Evolutionary conservation across 2,888 invertebrate genomes (phyloP).

Genomic region (Drosophila robusta): DNA sequence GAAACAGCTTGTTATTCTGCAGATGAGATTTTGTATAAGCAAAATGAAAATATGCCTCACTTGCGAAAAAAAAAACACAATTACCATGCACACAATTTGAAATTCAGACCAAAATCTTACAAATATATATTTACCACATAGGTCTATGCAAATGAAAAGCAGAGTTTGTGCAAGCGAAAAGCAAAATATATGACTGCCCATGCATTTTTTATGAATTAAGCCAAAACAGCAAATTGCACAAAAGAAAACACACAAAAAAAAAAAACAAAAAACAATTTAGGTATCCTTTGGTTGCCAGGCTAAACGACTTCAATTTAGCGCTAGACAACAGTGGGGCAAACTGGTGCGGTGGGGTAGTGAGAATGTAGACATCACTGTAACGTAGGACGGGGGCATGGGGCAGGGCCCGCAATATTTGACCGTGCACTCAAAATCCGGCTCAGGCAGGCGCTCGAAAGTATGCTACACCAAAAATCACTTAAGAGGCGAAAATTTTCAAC

Average conservation of each 20-base stretch:
- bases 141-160: slow-evolving; percentile 1
- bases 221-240: slow-evolving; percentile 5
- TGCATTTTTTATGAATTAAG: slow-evolving; percentile 19
- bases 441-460: slow-evolving; percentile 50
- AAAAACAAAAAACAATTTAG: slow-evolving; percentile 42
- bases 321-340: slow-evolving; percentile 6
- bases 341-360: no score
- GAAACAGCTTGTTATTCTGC: background rate
- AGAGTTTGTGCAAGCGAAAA: background rate
- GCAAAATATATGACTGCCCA: background rate
- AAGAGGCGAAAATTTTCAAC: slow-evolving; percentile 61
- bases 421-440: slow-evolving; percentile 24
- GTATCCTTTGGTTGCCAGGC: slow-evolving; percentile 38
- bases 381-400: background rate
- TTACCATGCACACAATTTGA: slow-evolving; percentile 1
- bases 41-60: no score
- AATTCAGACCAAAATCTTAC: background rate
- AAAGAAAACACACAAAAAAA: background rate
- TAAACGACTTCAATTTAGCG: slow-evolving; percentile 56
- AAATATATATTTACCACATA: background rate
- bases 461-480: slow-evolving; percentile 76
- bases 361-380: background rate
- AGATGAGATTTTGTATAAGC: background rate
- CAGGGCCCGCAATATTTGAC: slow-evolving; percentile 25
- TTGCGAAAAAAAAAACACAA: background rate